phyloP scores from a whole-genome alignment of 2,113 vertebrate species.

The Zootoca vivipara region DNA sequence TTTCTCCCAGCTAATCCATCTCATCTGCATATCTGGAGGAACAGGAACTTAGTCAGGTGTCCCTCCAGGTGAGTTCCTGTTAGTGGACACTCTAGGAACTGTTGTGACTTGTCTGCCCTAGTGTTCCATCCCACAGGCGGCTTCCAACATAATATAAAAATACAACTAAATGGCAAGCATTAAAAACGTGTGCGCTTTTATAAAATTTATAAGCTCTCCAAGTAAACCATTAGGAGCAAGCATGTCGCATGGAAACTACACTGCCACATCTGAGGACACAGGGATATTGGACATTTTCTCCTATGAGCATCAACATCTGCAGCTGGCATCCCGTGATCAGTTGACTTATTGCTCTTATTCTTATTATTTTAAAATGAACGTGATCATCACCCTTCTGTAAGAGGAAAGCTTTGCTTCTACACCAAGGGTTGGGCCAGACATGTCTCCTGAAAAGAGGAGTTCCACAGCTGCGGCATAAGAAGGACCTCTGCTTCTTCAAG shows the following conservation, averaged over 20 bases:
- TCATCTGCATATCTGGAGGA: too few relatives aligned
- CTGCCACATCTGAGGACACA: background rate
- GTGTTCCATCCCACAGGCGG: too few relatives aligned
- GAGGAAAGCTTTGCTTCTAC: background rate
- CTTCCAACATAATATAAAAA: too few relatives aligned
- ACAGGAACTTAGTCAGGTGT: too few relatives aligned
- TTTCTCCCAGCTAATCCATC: too few relatives aligned
- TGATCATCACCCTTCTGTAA: background rate
- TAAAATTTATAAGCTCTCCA: background rate
- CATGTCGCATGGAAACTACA: background rate
- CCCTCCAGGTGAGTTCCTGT: too few relatives aligned
- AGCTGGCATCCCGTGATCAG: background rate
- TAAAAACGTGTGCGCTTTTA: too few relatives aligned
- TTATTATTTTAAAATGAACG: background rate
- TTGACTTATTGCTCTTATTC: too few relatives aligned
- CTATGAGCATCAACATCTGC: background rate
- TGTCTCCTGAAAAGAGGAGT: background rate
- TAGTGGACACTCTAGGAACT: too few relatives aligned
- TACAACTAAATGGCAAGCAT: too few relatives aligned
- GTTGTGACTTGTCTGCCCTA: too few relatives aligned
- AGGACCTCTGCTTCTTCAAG: background rate
- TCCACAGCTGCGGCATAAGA: background rate
- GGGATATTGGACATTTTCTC: background rate
- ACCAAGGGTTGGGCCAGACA: background rate
- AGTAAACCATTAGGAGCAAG: background rate